Base-by-base conservation (phyloP, 2,888 invertebrate species). In the Cataglyphis cursor region DNA sequence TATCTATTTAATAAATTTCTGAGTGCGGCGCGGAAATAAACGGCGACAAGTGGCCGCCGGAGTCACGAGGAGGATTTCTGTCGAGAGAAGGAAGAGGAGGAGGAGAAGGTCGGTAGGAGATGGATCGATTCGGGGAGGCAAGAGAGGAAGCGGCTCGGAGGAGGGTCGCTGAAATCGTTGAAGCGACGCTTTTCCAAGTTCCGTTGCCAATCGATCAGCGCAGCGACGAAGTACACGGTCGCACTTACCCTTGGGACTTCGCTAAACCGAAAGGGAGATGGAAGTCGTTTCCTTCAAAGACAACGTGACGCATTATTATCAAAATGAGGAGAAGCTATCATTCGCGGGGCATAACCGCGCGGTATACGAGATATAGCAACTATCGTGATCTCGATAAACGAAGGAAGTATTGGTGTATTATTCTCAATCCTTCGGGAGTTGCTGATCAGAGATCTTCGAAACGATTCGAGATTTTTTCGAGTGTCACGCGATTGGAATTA, bases 111-210 rank as follows among this genome's bases (percentile, higher is more conserved):
- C 31, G 59, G 59, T 31, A 18, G 31, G 44, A 68, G 78, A 76
- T 65, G 76, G 68, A 78, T 78, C 78, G 78, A 78, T 78, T 78
- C 59, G 51, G 18, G 31, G 44, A 59, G 31, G 21, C 8, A 18
- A 18, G 35, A 18, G 18, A 38, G 48, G n/a, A 3, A 51, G 10
- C 15, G 44, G 41, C 28, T 62, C 21, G 10, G 12, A 21, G 81
- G 24, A 35, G 78, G 41, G 64, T 28, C 35, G 62, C 68, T 35
- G 51, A 66, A 64, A 81, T 80, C 68, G 64, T 86, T 24, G 87
- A 74, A 68, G 65, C 81, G 66, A 68, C 81, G 64, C 68, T 84
- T 81, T 76, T 68, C 62, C 81, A 62, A 76, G 84, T 74, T 78
- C 61, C 78, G 68, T 44, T 68, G 81, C 66, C 62, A 70, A 82